These are phyloP conservation scores for Panulirus ornatus DNA, from an alignment of 1,140 invertebrate species.

Conservation along the genomic window DNA sequence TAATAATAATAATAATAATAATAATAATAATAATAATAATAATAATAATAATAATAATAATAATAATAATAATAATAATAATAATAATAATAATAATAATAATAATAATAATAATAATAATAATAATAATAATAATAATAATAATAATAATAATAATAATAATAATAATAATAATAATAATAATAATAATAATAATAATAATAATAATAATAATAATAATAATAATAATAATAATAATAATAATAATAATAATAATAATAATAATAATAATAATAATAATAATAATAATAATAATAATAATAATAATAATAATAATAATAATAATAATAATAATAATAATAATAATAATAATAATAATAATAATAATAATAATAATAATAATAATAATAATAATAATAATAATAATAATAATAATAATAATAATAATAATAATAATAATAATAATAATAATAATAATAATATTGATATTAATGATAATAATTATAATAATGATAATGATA, in stretches of 20 bases:
- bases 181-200: not conserved
- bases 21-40: too few relatives aligned
- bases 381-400: slow-evolving; percentile 41
- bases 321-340: slow-evolving; percentile 17
- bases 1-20: not conserved
- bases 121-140: not conserved
- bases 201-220: not conserved
- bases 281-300: not conserved
- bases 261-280: slow-evolving; percentile 1
- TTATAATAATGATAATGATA: slow-evolving; percentile 10
- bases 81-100: too few relatives aligned
- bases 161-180: not conserved
- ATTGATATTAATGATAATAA: slow-evolving; percentile 10
- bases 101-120: not conserved
- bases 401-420: slow-evolving; percentile 38
- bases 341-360: slow-evolving; percentile 31
- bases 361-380: slow-evolving; percentile 30
- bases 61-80: too few relatives aligned
- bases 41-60: too few relatives aligned
- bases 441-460: too few relatives aligned
- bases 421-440: slow-evolving; percentile 41
- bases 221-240: not conserved
- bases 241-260: not conserved
- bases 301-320: slow-evolving; percentile 20
- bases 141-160: not conserved